Conservation (phyloP, 2,797 vertebrate genomes). For the Anabas testudineus region DNA sequence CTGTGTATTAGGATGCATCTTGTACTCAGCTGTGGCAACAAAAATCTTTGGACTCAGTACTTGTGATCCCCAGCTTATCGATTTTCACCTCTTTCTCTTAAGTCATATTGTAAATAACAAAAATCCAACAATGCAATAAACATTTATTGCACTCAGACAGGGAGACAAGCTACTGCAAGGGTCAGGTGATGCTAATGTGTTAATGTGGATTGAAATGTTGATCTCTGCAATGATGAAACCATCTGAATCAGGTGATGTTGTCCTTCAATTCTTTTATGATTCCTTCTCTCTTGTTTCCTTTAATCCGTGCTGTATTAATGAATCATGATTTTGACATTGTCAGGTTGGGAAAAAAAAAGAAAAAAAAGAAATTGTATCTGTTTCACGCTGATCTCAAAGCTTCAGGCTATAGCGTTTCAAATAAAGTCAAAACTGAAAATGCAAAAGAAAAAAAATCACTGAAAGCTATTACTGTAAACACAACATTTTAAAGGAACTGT, state of each 20-base stretch:
- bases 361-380: conserved; percentile 61
- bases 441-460: conserved; percentile 73
- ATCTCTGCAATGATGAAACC: conserved; percentile 64
- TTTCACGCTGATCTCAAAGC: conserved; percentile 81
- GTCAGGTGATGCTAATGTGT: conserved; percentile 65
- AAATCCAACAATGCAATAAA: conserved; percentile 82
- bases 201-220: conserved; percentile 59
- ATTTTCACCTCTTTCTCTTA: conserved; percentile 51
- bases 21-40: conserved; percentile 59
- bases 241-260: conserved; percentile 82
- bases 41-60: conserved; percentile 53
- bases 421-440: conserved; percentile 80
- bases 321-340: conserved; percentile 81
- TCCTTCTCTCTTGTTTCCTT: conserved; percentile 74
- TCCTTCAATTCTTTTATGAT: conserved; percentile 68
- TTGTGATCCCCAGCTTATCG: conserved; percentile 46
- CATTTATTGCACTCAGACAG: conserved; percentile 75
- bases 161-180: conserved; percentile 72
- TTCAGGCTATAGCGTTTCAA: conserved; percentile 80
- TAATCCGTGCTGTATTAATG: conserved; percentile 79
- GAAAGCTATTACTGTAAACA: conserved; percentile 84
- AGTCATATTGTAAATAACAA: conserved; percentile 79
- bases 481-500: conserved; percentile 89
- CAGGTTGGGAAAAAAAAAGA: conserved; percentile 63
- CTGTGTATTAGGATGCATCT: conserved; percentile 51